Percentiles rank a stretch among this genome's conserved stretches.
Conservation (phyloP, 2,797 vertebrate species). For the Trachops cirrhosus region DNA sequence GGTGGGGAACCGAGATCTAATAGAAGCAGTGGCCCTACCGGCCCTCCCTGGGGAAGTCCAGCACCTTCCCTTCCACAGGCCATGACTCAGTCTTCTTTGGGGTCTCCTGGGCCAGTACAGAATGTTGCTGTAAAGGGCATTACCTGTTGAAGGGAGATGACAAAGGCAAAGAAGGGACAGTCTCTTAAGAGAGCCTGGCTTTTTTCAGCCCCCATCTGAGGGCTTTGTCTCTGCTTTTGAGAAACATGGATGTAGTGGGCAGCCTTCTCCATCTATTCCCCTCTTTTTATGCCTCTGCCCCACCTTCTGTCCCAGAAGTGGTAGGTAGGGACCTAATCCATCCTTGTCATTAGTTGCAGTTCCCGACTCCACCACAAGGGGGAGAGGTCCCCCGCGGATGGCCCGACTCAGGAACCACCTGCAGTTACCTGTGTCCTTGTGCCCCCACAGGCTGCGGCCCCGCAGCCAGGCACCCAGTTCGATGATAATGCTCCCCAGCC, state of each 20-base stretch:
- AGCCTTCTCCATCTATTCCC: not conserved
- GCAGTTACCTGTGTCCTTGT: not conserved
- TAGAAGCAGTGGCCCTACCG: not conserved
- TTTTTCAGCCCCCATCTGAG: not conserved
- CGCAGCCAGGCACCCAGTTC: not conserved
- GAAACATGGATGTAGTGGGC: no score
- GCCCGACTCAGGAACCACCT: no score
- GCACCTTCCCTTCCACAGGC: not conserved
- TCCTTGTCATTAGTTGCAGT: not conserved
- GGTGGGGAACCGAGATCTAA: not conserved
- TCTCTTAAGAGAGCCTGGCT: not conserved
- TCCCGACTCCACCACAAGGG: not conserved
- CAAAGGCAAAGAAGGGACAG: not conserved
- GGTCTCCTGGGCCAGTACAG: not conserved
- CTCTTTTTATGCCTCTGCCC: not conserved
- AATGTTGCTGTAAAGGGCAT: constrained; percentile 20
- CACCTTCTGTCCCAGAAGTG: not conserved
- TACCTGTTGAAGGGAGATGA: not conserved
- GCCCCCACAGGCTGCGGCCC: not conserved
- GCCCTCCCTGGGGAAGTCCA: not conserved
- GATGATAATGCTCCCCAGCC: not conserved
- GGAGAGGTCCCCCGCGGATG: not conserved
- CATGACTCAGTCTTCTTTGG: not conserved
- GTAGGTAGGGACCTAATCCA: rapidly evolving
- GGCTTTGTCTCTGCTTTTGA: not conserved